phyloP scores from a whole-genome alignment of 2,797 vertebrate genomes.

The Enteromius paludinosus region DNA sequence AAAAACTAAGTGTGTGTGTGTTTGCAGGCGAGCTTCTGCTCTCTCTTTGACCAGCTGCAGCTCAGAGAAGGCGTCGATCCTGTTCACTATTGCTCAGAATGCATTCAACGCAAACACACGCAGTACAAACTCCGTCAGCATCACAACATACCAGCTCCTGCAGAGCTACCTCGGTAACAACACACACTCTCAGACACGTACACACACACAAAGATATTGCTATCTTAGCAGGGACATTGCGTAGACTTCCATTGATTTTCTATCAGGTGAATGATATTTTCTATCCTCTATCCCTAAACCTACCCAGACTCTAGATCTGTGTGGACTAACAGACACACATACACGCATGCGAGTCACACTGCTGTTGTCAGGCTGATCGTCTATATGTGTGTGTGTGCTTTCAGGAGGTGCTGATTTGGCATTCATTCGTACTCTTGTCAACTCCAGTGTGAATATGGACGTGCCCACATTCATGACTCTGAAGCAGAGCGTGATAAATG shows the following conservation, averaged over 20 bases:
- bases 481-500: slow-evolving; percentile 63
- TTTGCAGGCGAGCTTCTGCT: slow-evolving; percentile 62
- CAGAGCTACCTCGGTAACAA: slow-evolving; percentile 62
- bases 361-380: background rate
- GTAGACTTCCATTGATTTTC: too few species aligned
- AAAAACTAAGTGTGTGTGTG: background rate
- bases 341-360: background rate
- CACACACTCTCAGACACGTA: background rate
- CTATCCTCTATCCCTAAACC: too few species aligned
- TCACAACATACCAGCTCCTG: slow-evolving; percentile 62
- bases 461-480: slow-evolving; percentile 66
- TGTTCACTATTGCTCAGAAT: slow-evolving; percentile 66
- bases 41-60: slow-evolving; percentile 69
- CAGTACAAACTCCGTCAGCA: background rate
- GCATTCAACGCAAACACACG: slow-evolving; percentile 56
- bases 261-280: too few species aligned
- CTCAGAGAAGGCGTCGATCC: slow-evolving; percentile 57
- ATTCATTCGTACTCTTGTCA: slow-evolving; percentile 53
- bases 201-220: background rate
- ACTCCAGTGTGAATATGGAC: slow-evolving; percentile 72
- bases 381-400: slow-evolving; percentile 11
- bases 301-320: too few species aligned
- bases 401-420: slow-evolving; percentile 66
- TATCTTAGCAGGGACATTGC: too few species aligned
- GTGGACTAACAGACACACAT: too few species aligned